Evolutionary conservation across 1,140 invertebrate genomes (phyloP), one percentile per base, ranked within the genome.

Genomic region (Sweltsa coloradensis): DNA sequence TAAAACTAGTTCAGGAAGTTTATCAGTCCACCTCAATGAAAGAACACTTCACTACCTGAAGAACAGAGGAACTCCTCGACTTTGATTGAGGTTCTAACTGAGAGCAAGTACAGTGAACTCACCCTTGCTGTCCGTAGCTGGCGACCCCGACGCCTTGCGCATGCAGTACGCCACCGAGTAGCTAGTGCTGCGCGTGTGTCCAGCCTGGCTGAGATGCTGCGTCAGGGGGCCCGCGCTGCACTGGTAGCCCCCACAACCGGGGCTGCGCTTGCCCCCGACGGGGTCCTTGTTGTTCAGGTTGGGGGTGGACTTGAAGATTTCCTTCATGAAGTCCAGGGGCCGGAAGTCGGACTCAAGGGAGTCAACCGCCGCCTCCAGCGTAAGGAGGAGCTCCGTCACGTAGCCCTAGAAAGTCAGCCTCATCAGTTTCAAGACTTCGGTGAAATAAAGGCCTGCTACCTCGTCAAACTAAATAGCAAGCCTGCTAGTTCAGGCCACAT

Each of bases 331-430:
- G 64, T 92, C 88, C 3, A 90, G 63, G 0, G 89, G 87, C 16
- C 86, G 69, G 58, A 87, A 86, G 60, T 89, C 84, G 0, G 84
- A 87, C 57, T 89, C 85, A 2, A 89, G 61, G 3, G 89, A 89
- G 60, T 97, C 91, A 1, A 97, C 92, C 5, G 91, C 89, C 0
- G 92, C 84, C 68, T 98, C 92, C 0, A 99, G 65, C 0, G 95
- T 99, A 3, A 99, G 69, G 47, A 99, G 78, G 3, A 99, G 67
- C 62, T 99, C 95, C 0, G 94, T 98, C 0, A 99, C 96, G 65
- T 99, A 99, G 36, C 88, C 85, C 74, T 79, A 22, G n/a, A n/a
- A n/a, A n/a, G n/a, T n/a, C n/a, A n/a, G n/a, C n/a, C n/a, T n/a
- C n/a, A 27, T n/a, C n/a, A n/a, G n/a, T n/a, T n/a, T n/a, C n/a